phyloP scores from a whole-genome alignment of 2,113 vertebrate species.

The Antechinus flavipes region DNA sequence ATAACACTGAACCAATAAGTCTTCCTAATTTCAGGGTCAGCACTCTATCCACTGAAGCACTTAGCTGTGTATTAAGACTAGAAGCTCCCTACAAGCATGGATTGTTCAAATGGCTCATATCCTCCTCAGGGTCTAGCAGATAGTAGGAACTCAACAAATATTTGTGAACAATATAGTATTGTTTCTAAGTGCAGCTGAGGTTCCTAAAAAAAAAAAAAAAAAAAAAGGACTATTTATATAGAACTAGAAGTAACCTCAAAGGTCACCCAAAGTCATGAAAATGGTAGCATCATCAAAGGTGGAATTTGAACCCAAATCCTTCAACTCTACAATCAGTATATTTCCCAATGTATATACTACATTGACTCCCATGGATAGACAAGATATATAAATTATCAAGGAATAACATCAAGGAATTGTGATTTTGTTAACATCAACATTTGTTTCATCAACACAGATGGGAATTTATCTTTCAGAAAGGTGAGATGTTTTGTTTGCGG shows the following conservation, averaged over 20 bases:
- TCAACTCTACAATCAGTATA: background rate
- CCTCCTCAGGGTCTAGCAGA: background rate
- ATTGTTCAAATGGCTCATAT: background rate
- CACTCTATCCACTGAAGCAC: background rate
- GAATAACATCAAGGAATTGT: background rate
- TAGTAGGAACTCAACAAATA: background rate
- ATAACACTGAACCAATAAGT: background rate
- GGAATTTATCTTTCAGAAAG: background rate
- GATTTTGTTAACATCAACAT: background rate
- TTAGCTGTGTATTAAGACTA: background rate
- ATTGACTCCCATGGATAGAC: background rate
- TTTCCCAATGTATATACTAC: background rate
- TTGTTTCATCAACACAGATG: background rate
- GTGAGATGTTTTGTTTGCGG: background rate
- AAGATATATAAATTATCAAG: background rate
- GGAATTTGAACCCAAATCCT: background rate
- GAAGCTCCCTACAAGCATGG: background rate
- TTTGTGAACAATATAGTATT: background rate
- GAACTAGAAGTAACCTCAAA: background rate
- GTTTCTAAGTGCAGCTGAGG: background rate
- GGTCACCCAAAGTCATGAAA: background rate
- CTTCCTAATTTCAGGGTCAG: too few species aligned
- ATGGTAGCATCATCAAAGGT: background rate
- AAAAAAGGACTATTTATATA: background rate
- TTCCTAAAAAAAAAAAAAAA: background rate